Evolutionary conservation across 2,888 invertebrate genomes (phyloP), one percentile per base, ranked within the genome.

Genomic region (Thereva unica): DNA sequence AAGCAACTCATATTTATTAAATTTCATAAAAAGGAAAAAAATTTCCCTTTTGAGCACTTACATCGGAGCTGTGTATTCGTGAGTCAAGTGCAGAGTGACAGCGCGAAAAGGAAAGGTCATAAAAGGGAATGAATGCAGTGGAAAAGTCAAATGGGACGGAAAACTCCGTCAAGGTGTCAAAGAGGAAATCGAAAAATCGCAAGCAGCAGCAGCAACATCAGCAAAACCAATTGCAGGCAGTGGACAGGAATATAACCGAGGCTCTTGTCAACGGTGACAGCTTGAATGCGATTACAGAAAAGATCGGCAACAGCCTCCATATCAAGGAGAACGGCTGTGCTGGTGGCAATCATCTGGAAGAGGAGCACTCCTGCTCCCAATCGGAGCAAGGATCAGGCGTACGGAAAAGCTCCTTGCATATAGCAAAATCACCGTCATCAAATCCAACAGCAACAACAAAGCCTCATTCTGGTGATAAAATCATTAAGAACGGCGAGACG

Each of bases 251-350:
- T 3, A 23, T 23, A 23, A 23, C 23, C 23, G 23, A 23, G 23
- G 23, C 23, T 23, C 23, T 23, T 3, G 40, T 45, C 9, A 38
- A 40, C 12, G 52, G 44, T 12, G 61, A 64, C 7, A 64, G 45
- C 10, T 52, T 64, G n/a, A 40, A 68, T 40, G n/a, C 38, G 23
- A 53, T 66, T 9, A 64, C 45, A 59, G 45, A 67, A 64, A 61
- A 68, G 40, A 37, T 68, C 12, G 47, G 63, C 40, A 59, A 66
- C 34, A 63, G 67, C 37, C 37, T 57, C 55, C 66, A 66, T 49
- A 67, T 67, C 23, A 64, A 66, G 63, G 63, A 65, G 45, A 70
- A 70, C 64, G 70, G 70, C 6, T 68, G 66, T 61, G 53, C 65
- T 42, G 50, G 56, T 47, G 9, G 44, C 34, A 37, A 12, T 44